A percentile compares a stretch with the other conserved stretches of the same genome.
These are phyloP conservation scores for Bombylius major DNA, from an alignment of 2,888 invertebrate species.

Conservation along the genomic window DNA sequence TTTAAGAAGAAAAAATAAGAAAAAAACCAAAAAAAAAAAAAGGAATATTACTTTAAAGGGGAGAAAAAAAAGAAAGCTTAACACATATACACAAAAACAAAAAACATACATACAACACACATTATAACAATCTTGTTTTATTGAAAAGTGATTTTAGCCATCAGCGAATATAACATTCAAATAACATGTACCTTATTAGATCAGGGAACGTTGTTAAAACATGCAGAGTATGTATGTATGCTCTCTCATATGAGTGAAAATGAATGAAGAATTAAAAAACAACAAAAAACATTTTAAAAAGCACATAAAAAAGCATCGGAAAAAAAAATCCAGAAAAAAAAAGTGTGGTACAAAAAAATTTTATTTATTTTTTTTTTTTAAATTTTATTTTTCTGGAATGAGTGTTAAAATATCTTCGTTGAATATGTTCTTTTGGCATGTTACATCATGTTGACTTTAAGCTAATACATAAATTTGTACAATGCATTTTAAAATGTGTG, in stretches of 20 bases:
- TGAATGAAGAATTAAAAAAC: no score
- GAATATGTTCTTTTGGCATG: not conserved
- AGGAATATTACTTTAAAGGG: no score
- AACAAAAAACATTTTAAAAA: not conserved
- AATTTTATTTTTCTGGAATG: not conserved
- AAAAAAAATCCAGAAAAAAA: no score
- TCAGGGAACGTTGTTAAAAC: constrained; percentile 5
- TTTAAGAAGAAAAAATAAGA: not conserved
- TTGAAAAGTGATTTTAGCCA: not conserved
- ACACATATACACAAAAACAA: no score
- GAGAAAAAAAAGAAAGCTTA: no score
- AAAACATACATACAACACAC: no score
- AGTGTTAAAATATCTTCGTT: not conserved
- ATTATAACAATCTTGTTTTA: not conserved
- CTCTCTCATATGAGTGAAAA: not conserved
- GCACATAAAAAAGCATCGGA: no score
- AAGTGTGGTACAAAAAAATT: no score
- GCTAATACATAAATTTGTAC: not conserved
- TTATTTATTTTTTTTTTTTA: not conserved
- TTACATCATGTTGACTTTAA: not conserved
- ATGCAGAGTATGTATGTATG: not conserved
- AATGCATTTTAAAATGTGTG: no score
- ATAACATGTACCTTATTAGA: constrained; percentile 7
- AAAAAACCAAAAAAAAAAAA: no score
- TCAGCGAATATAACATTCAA: constrained; percentile 3